Percentiles rank a stretch among this genome's conserved stretches.
These are phyloP conservation scores for Cotesia typhae DNA, from an alignment of 1,140 invertebrate genomes.

Conservation along the genomic window DNA sequence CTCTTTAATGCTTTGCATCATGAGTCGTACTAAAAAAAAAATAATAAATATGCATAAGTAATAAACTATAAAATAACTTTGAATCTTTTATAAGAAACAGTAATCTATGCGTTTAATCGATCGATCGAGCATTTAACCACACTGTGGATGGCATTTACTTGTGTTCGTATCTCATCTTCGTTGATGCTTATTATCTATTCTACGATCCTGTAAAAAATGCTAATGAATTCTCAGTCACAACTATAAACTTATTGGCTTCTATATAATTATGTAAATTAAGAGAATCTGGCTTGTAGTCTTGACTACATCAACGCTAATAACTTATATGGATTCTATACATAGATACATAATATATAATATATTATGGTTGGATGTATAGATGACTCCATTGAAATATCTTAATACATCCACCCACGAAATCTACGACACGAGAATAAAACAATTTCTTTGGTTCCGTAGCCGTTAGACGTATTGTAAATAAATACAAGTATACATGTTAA, in stretches of 20 bases:
- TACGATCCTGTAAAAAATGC: conserved; percentile 48
- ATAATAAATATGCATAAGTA: too few relatives aligned
- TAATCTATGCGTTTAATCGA: conserved; percentile 34
- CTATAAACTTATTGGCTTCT: conserved; percentile 42
- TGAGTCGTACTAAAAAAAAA: too few relatives aligned
- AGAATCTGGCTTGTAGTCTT: conserved; percentile 31
- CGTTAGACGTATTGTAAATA: too few relatives aligned
- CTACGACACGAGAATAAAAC: too few relatives aligned
- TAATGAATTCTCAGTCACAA: conserved; percentile 53
- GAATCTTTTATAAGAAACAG: conserved; percentile 2
- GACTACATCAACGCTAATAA: background rate
- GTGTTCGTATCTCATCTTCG: too few relatives aligned
- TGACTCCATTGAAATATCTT: conserved; percentile 43
- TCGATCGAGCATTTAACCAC: too few relatives aligned
- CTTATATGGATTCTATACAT: background rate
- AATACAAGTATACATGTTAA: too few relatives aligned
- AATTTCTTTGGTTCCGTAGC: too few relatives aligned
- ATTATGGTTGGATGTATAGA: conserved; percentile 24
- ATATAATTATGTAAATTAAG: conserved; percentile 53
- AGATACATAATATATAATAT: background rate
- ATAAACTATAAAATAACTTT: too few relatives aligned
- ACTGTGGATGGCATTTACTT: too few relatives aligned
- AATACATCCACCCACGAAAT: conserved; percentile 36
- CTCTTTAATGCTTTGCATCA: too few relatives aligned
- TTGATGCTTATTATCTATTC: conserved; percentile 44